Base-by-base conservation (phyloP, 30 jellyfish, hydroid and myxozoan species). In the Aurelia coerulea region DNA sequence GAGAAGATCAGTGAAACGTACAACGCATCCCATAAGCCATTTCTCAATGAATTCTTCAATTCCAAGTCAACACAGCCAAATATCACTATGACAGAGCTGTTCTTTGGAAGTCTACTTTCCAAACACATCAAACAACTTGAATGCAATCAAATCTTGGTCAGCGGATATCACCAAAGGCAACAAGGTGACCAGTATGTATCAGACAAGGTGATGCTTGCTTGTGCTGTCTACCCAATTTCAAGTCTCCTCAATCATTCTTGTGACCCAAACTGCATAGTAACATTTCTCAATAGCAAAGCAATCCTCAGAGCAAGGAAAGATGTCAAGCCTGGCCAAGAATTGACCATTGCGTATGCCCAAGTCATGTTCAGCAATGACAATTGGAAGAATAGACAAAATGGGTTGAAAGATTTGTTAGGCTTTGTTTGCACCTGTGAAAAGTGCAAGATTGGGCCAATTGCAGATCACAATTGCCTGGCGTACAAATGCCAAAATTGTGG, bases 181-280 rank as follows among this genome's bases (percentile, higher is more conserved):
- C 49, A 2, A 37, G 68, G 92, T 41, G 65, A 34, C 62, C 74
- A 88, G 9, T 49, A 37, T n/a, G 96, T 81, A 52, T 84, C 79
- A 23, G 80, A 73, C 32, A 92, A 93, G 74, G 75, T 65, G 52
- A 92, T 96, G 6, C 59, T 88, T 13, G 98, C 96, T 17, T 88
- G 97, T 41, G 98, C 94, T 3, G 70, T 93, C 16, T 93, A 93
- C 84, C 96, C 97, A 2, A 70, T 91, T 56, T 88, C 95, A 13
- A 76, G 94, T 65, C 52, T 93, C 69, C 41, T 93, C 69, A 93
- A 93, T 68, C 98, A 93, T 78, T 93, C 98, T 1, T 93, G 98
- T 77, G 96, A 89, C 56, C 97, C 98, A 13, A 78, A 58, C 81
- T 67, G 90, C 69, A 64, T 93, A 19, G 73, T 33, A 46, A 67